These are phyloP conservation scores for Drosophila lini DNA, from an alignment of 1,140 invertebrate species.

Conservation along the genomic window DNA sequence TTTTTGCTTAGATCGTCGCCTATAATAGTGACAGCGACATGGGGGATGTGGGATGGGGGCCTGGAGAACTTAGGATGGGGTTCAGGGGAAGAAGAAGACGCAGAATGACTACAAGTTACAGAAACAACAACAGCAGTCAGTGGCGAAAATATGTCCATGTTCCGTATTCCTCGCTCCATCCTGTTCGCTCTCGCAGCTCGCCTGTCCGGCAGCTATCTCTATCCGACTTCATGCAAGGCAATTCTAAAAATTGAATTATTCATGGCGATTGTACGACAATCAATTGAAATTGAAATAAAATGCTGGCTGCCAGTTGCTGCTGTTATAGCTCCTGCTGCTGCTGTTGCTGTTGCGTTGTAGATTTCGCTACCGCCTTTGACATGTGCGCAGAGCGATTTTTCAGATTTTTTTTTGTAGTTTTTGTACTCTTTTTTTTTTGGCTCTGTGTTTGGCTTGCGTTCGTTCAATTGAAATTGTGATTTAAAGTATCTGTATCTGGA, in stretches of 20 bases:
- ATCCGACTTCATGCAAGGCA: slow-evolving; percentile 66
- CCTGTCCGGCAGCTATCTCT: slow-evolving; percentile 34
- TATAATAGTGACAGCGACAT: slow-evolving; percentile 42
- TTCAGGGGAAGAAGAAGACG: slow-evolving; percentile 7
- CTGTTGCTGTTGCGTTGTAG: slow-evolving; percentile 29
- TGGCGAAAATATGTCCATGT: slow-evolving; percentile 60
- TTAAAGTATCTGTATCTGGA: slow-evolving; percentile 81
- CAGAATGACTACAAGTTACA: slow-evolving; percentile 29
- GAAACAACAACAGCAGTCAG: slow-evolving; percentile 24
- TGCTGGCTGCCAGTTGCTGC: slow-evolving; percentile 70
- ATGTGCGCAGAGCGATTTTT: slow-evolving; percentile 78
- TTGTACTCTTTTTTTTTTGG: slow-evolving; percentile 27
- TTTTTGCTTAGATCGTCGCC: slow-evolving; percentile 15
- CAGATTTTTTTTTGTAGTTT: slow-evolving; percentile 30
- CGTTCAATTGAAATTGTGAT: slow-evolving; percentile 72
- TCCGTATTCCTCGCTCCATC: slow-evolving; percentile 49
- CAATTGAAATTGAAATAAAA: slow-evolving; percentile 83
- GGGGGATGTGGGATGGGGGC: not conserved
- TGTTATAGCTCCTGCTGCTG: slow-evolving; percentile 26
- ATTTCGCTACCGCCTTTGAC: slow-evolving; percentile 73
- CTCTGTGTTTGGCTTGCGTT: slow-evolving; percentile 56
- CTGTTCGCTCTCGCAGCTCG: slow-evolving; percentile 3
- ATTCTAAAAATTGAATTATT: slow-evolving; percentile 81
- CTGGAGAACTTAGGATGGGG: not conserved
- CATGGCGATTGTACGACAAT: slow-evolving; percentile 82